These are phyloP conservation scores for Thecophora atra DNA, from an alignment of 2,888 invertebrate genomes.

Conservation along the genomic window DNA sequence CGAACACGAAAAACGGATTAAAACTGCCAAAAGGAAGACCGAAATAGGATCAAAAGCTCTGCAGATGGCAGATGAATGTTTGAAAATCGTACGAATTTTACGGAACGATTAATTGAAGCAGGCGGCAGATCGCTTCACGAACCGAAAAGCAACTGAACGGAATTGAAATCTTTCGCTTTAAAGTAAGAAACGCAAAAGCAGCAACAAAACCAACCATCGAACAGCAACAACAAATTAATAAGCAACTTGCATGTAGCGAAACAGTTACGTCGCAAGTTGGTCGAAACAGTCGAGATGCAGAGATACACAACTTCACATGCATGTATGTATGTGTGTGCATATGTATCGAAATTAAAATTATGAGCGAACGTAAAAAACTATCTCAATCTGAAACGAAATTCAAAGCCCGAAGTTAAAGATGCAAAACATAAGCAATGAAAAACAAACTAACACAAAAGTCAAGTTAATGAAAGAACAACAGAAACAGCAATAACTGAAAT, in stretches of 20 bases:
- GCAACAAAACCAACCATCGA: slow-evolving; percentile 39
- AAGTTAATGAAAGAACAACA: slow-evolving; percentile 22
- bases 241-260: slow-evolving; percentile 32
- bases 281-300: slow-evolving; percentile 44
- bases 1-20: neutral
- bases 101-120: slow-evolving; percentile 30
- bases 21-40: neutral
- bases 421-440: slow-evolving; percentile 36
- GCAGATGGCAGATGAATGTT: neutral
- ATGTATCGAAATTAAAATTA: neutral
- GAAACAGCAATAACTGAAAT: slow-evolving; percentile 31
- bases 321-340: neutral
- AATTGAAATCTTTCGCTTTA: slow-evolving; percentile 62
- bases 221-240: slow-evolving; percentile 38
- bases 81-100: neutral
- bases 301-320: slow-evolving; percentile 10
- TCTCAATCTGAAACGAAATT: slow-evolving; percentile 16
- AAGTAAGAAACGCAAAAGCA: slow-evolving; percentile 53
- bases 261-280: slow-evolving; percentile 38
- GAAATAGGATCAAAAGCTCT: neutral
- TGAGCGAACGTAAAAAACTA: slow-evolving; percentile 6
- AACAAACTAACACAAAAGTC: slow-evolving; percentile 33
- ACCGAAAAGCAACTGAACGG: slow-evolving; percentile 63
- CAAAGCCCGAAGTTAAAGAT: neutral
- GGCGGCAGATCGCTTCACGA: slow-evolving; percentile 62